These are phyloP conservation scores for Apoda limacodes DNA, from an alignment of 2,888 invertebrate genomes.

Conservation along the genomic window DNA sequence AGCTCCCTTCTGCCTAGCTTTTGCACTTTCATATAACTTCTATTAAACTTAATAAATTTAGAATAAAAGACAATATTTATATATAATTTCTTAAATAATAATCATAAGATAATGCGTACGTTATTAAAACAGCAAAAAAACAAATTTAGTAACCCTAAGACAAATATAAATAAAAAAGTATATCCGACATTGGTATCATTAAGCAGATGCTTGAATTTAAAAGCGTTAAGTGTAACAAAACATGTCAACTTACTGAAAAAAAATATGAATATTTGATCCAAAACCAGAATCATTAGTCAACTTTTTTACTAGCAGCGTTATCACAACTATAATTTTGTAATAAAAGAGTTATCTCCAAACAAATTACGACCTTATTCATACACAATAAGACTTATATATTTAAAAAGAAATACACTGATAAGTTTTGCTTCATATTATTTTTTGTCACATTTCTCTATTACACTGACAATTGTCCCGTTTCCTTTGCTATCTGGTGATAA, in stretches of 20 bases:
- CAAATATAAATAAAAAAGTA: background rate
- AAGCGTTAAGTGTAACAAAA: conserved; percentile 67
- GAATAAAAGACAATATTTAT: no score
- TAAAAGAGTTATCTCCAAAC: no score
- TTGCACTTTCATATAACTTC: no score
- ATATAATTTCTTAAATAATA: no score
- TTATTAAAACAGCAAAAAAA: no score
- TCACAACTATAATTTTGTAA: no score
- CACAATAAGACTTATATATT: conserved; percentile 20
- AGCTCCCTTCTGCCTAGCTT: no score
- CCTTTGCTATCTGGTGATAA: conserved; percentile 46
- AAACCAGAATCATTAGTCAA: conserved; percentile 69
- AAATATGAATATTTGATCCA: conserved; percentile 63
- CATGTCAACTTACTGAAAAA: conserved; percentile 44
- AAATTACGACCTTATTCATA: conserved; percentile 26
- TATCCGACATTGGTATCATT: conserved; percentile 35
- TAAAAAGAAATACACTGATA: no score
- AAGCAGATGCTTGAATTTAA: conserved; percentile 57
- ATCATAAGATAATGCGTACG: no score
- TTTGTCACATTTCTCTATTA: conserved; percentile 41
- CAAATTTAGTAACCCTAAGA: no score
- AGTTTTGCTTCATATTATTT: conserved; percentile 27
- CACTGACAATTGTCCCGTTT: conserved; percentile 48
- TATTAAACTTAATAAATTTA: no score
- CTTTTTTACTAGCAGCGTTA: conserved; percentile 43